Conservation (phyloP, 2,797 vertebrate genomes). For the Centropyge bicolor region DNA sequence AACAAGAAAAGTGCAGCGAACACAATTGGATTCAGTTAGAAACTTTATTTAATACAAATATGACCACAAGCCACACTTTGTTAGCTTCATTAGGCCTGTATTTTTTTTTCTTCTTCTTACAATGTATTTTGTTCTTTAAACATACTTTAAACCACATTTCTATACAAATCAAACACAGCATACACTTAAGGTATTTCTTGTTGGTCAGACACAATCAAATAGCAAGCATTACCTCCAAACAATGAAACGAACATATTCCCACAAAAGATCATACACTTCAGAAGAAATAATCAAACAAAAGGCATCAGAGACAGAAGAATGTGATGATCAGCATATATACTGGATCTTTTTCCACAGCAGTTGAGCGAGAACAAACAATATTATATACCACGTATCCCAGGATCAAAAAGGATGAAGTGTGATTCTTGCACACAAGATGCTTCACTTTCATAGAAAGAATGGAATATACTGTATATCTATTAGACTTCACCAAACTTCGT, state of each 20-base stretch:
- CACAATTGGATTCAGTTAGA: conserved; percentile 68
- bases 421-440: conserved; percentile 86
- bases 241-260: conserved; percentile 51
- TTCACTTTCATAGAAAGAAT: conserved; percentile 99
- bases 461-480: conserved; percentile 77
- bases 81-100: conserved; percentile 65
- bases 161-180: conserved; percentile 81
- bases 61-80: conserved; percentile 69
- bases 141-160: conserved; percentile 78
- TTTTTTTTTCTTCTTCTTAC: conserved; percentile 66
- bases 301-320: conserved; percentile 72
- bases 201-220: conserved; percentile 74
- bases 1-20: conserved; percentile 18
- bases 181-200: conserved; percentile 76
- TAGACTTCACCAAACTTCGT: conserved; percentile 73
- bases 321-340: conserved; percentile 68
- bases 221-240: conserved; percentile 72
- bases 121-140: conserved; percentile 78
- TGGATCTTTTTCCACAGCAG: conserved; percentile 65
- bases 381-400: conserved; percentile 57
- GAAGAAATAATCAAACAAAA: conserved; percentile 74
- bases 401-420: conserved; percentile 79
- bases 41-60: conserved; percentile 84
- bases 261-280: conserved; percentile 52
- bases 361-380: conserved; percentile 60